phyloP scores from a whole-genome alignment of 37 sponge, comb jelly and placozoan species.

The Cliona cf. orientalis region DNA sequence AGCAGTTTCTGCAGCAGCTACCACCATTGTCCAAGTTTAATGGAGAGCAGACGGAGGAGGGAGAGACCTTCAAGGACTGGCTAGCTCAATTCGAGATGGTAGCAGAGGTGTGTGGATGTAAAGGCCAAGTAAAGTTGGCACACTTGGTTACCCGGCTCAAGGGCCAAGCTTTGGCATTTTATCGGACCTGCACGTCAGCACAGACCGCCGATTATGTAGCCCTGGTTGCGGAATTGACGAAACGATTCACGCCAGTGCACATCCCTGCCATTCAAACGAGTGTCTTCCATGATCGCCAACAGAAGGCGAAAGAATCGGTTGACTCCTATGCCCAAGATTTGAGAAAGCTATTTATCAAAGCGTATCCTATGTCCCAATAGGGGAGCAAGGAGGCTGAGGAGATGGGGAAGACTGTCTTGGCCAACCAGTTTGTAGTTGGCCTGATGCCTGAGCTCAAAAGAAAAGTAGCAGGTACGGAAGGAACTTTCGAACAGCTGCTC shows the following conservation, averaged over 20 bases:
- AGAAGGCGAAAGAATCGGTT: constrained; percentile 41
- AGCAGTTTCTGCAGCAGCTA: constrained; percentile 5
- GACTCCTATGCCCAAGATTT: constrained; percentile 63
- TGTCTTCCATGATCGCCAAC: constrained; percentile 49
- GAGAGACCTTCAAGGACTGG: constrained; percentile 61
- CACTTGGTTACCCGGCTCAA: constrained; percentile 38
- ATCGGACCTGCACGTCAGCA: constrained; percentile 43
- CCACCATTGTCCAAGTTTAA: constrained; percentile 51
- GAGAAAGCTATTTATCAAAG: constrained; percentile 34
- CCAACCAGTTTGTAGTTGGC: constrained; percentile 58
- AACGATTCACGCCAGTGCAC: constrained; percentile 51
- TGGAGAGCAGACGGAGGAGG: constrained; percentile 33
- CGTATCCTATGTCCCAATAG: constrained; percentile 9
- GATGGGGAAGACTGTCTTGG: constrained; percentile 47
- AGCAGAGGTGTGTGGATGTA: constrained; percentile 39
- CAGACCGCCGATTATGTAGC: constrained; percentile 34
- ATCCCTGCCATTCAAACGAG: constrained; percentile 38
- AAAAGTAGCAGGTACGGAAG: constrained; percentile 45
- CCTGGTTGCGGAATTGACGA: constrained; percentile 39
- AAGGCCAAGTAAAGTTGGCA: constrained; percentile 38
- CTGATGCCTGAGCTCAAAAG: constrained; percentile 32
- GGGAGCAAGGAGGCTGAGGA: constrained; percentile 47
- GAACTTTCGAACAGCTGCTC: constrained; percentile 45
- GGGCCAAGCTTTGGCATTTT: constrained; percentile 55
- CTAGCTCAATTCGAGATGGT: constrained; percentile 54